Evolutionary conservation across 2,888 invertebrate genomes (phyloP).

Genomic region (Tryphoninae sp.): DNA sequence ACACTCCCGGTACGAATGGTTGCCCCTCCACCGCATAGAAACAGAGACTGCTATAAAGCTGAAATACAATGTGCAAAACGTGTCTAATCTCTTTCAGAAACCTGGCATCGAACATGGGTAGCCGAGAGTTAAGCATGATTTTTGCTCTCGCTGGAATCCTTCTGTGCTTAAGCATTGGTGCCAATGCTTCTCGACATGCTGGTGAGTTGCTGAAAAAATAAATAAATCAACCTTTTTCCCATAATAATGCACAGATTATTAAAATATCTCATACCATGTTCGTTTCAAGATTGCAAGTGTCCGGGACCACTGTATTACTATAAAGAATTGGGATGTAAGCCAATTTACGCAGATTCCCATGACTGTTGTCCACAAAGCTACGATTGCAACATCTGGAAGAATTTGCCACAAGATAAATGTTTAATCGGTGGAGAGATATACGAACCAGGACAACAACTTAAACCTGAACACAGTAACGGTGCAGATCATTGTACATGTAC

Average conservation of each 20-base stretch:
- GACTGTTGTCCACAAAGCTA: slow-evolving; percentile 72
- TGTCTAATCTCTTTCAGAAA: not conserved
- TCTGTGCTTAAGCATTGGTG: not conserved
- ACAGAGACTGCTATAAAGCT: not conserved
- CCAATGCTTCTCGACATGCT: not conserved
- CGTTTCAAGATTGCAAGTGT: slow-evolving; percentile 62
- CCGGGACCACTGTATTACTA: slow-evolving; percentile 71
- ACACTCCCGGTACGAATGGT: no score
- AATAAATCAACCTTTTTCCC: not conserved
- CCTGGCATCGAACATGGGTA: not conserved
- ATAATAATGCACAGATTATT: not conserved
- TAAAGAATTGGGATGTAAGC: slow-evolving; percentile 68
- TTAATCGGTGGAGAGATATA: slow-evolving; percentile 70
- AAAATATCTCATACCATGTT: not conserved
- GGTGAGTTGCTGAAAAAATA: not conserved
- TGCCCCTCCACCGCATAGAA: not conserved
- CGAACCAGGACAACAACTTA: slow-evolving; percentile 65
- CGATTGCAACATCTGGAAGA: slow-evolving; percentile 70
- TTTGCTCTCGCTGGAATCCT: not conserved
- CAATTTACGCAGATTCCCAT: slow-evolving; percentile 65
- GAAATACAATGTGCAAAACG: not conserved
- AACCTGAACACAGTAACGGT: slow-evolving; percentile 66
- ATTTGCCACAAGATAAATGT: slow-evolving; percentile 68
- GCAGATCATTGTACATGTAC: slow-evolving; percentile 71
- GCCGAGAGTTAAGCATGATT: not conserved